phyloP scores from a whole-genome alignment of 2,888 invertebrate genomes.

The Volucella bombylans region DNA sequence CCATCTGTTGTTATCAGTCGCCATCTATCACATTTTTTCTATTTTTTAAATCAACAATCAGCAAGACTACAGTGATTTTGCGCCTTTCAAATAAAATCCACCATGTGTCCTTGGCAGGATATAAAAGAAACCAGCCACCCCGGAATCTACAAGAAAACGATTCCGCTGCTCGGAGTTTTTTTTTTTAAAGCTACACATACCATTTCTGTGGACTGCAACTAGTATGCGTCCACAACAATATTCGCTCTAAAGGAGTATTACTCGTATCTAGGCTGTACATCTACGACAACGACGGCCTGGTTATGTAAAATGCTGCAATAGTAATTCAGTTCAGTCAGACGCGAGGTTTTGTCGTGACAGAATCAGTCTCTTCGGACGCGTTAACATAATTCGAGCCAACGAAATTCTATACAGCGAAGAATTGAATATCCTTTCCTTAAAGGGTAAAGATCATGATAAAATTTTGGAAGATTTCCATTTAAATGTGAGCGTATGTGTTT shows the following conservation, averaged over 20 bases:
- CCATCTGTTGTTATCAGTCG: too few relatives aligned
- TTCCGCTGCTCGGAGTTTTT: conserved; percentile 43
- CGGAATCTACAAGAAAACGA: conserved; percentile 49
- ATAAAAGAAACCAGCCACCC: conserved; percentile 9
- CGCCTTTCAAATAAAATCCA: conserved; percentile 56
- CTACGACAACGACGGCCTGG: not conserved
- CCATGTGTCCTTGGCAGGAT: conserved; percentile 56
- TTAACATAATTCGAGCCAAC: conserved; percentile 8
- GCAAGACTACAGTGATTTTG: conserved; percentile 20
- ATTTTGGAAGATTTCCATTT: not conserved
- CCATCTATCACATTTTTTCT: too few relatives aligned
- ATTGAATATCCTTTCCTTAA: conserved; percentile 23
- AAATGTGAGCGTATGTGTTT: conserved; percentile 17
- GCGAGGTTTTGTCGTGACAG: conserved; percentile 44
- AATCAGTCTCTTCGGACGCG: conserved; percentile 6
- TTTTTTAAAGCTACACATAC: not conserved
- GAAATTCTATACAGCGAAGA: conserved; percentile 47
- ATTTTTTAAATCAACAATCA: conserved; percentile 4
- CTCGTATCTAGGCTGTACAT: conserved; percentile 27
- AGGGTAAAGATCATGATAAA: conserved; percentile 12
- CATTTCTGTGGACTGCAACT: conserved; percentile 66
- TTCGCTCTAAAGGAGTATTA: conserved; percentile 44
- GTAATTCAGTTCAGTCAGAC: conserved; percentile 50
- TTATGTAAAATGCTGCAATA: conserved; percentile 68
- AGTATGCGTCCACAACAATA: conserved; percentile 38